phyloP scores from a whole-genome alignment of 2,113 vertebrate genomes.

The Zootoca vivipara region DNA sequence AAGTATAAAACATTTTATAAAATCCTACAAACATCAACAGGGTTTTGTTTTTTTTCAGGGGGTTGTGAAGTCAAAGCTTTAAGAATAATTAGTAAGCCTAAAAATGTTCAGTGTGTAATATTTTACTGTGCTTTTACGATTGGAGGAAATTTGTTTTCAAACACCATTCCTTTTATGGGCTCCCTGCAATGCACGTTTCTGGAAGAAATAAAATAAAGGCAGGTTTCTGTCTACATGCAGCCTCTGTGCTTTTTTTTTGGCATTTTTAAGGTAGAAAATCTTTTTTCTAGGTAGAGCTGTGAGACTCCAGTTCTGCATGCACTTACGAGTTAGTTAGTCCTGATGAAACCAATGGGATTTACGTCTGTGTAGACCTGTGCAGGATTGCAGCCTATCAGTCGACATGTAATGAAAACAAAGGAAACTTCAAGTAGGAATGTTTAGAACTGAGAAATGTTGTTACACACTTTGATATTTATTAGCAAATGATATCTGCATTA shows the following conservation, averaged over 20 bases:
- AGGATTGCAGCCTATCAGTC: too few species aligned
- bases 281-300: constrained; percentile 23
- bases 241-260: constrained; percentile 23
- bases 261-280: constrained; percentile 60
- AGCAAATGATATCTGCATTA: background rate
- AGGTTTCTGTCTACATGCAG: background rate
- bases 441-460: too few species aligned
- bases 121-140: constrained; percentile 70
- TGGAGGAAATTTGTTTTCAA: constrained; percentile 76
- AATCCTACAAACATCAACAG: constrained; percentile 42
- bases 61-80: constrained; percentile 23
- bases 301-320: background rate
- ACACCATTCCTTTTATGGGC: constrained; percentile 70
- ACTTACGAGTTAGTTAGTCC: too few species aligned
- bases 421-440: too few species aligned
- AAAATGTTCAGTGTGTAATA: constrained; percentile 71
- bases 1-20: constrained; percentile 58
- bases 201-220: background rate
- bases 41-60: background rate
- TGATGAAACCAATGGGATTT: background rate
- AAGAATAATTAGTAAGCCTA: constrained; percentile 61
- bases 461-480: too few species aligned
- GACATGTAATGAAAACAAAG: too few species aligned
- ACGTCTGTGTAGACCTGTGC: too few species aligned
- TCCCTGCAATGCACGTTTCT: constrained; percentile 53